Evolutionary conservation across 2,888 invertebrate species (phyloP).

Genomic region (Beris morrisii): DNA sequence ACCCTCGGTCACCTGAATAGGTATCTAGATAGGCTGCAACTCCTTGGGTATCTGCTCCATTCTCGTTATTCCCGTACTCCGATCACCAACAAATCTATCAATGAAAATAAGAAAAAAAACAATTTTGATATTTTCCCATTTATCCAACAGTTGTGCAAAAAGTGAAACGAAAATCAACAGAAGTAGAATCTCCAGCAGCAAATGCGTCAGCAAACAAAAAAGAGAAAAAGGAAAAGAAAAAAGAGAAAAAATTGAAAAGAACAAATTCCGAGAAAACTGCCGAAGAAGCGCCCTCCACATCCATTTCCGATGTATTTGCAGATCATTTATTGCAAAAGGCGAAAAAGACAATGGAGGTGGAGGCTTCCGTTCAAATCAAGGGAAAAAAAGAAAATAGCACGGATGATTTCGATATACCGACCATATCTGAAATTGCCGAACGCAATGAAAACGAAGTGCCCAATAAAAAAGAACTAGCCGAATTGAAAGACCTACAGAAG

Average conservation of each 20-base stretch:
- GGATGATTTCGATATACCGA: conserved; percentile 57
- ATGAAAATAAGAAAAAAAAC: not conserved
- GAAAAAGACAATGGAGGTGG: conserved; percentile 51
- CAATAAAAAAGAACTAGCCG: conserved; percentile 56
- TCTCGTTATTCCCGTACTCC: too few relatives aligned
- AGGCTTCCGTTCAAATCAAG: conserved; percentile 41
- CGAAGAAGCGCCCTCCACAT: conserved; percentile 48
- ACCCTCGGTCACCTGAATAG: too few relatives aligned
- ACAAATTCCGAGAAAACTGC: conserved; percentile 41
- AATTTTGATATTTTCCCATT: not conserved
- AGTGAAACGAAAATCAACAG: conserved; percentile 57
- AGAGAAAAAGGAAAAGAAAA: conserved; percentile 56
- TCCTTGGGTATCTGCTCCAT: too few relatives aligned
- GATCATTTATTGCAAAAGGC: conserved; percentile 62
- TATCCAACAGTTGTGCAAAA: conserved; percentile 40
- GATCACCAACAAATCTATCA: not conserved
- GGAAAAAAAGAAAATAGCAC: conserved; percentile 43
- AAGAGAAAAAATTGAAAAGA: conserved; percentile 55
- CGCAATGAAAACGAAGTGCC: conserved; percentile 33
- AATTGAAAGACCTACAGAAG: conserved; percentile 63
- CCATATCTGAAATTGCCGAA: conserved; percentile 54
- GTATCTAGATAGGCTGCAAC: too few relatives aligned
- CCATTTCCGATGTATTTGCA: conserved; percentile 66
- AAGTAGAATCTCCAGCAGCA: conserved; percentile 42
- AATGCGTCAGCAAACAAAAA: conserved; percentile 49